Base-by-base conservation (phyloP, 2,888 invertebrate species). In the Dorcus hopei region DNA sequence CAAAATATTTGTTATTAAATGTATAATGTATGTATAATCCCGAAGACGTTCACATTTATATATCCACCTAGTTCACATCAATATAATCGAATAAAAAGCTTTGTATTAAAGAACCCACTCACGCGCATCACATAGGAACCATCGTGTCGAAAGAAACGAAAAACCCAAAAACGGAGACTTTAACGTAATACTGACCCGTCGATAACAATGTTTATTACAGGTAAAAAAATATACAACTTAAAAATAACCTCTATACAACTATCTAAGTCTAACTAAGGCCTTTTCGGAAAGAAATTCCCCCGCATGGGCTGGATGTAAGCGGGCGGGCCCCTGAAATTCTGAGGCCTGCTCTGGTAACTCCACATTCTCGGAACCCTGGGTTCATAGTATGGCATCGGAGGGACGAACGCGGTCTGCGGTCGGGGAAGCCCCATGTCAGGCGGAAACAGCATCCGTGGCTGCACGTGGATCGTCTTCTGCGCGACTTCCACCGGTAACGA, bases 371-470 rank as follows among this genome's bases (percentile, higher is more conserved):
- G 52, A 23, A 58, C 49, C 16, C 61, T 54, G 6, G 61, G 62
- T 47, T 61, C 58, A 52, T 57, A 61, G 45, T 58, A 62, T 6
- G 58, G 63, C 42, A 61, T 42, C 38, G 57, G 58, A 43, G 63
- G 61, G 51, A 66, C 63, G 49, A 61, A 63, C 14, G 54, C 43
- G 41, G 41, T 52, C 11, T 49, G 57, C 11, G 59, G 49, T 14
- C 53, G 38, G 16, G 67, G 64, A 52, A 67, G 52, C 9, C 61
- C 62, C 64, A 62, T 65, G 42, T 64, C 62, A 23, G 65, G 61
- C 9, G 63, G 63, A 48, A 53, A 65, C 48, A 65, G 14, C 63
- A 62, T 60, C 41, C 56, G 48, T 9, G 62, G 49, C 16, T 52
- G 49, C 19, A 49, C 38, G 16, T 50, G 57, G 38, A 43, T 39